These are phyloP conservation scores for Euspilapteryx auroguttella DNA, from an alignment of 2,888 invertebrate genomes.

Conservation along the genomic window DNA sequence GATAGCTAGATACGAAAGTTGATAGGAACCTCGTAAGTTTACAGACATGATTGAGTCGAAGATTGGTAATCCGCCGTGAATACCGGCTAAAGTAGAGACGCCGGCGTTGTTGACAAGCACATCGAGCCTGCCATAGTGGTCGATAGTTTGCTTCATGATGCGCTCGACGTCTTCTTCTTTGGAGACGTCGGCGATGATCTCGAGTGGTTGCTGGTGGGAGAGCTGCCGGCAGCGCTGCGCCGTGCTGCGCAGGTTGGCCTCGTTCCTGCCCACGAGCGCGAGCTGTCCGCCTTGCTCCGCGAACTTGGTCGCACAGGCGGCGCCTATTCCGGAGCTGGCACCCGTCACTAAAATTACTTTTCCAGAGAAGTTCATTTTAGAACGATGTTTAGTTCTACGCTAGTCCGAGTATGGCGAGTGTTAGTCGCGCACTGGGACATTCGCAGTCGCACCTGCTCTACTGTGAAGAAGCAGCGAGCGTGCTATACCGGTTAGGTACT, in stretches of 20 bases:
- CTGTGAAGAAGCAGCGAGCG: too few relatives aligned
- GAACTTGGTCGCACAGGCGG: conserved; percentile 27
- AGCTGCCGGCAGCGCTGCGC: conserved; percentile 21
- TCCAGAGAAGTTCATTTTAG: conserved; percentile 26
- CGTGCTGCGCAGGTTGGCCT: conserved; percentile 21
- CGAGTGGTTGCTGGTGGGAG: conserved; percentile 19
- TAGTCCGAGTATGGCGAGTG: too few relatives aligned
- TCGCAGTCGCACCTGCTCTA: too few relatives aligned
- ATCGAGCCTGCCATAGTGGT: conserved; percentile 22
- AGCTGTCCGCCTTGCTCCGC: conserved; percentile 26
- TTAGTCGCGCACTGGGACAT: too few relatives aligned
- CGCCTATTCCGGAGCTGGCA: conserved; percentile 41
- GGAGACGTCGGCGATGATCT: conserved; percentile 28
- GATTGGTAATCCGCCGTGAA: conserved; percentile 15
- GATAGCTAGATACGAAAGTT: conserved; percentile 21
- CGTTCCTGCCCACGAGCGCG: conserved; percentile 27
- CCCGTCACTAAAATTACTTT: conserved; percentile 42
- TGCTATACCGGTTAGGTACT: too few relatives aligned
- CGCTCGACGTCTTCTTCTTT: conserved; percentile 20
- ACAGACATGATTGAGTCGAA: conserved; percentile 28
- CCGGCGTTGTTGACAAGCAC: conserved; percentile 38
- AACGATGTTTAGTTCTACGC: too few relatives aligned
- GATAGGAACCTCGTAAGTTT: conserved; percentile 30
- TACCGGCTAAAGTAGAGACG: conserved; percentile 15
- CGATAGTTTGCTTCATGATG: conserved; percentile 23